Evolutionary conservation across 2,797 vertebrate genomes (phyloP).

Genomic region (Hemibagrus guttatus): DNA sequence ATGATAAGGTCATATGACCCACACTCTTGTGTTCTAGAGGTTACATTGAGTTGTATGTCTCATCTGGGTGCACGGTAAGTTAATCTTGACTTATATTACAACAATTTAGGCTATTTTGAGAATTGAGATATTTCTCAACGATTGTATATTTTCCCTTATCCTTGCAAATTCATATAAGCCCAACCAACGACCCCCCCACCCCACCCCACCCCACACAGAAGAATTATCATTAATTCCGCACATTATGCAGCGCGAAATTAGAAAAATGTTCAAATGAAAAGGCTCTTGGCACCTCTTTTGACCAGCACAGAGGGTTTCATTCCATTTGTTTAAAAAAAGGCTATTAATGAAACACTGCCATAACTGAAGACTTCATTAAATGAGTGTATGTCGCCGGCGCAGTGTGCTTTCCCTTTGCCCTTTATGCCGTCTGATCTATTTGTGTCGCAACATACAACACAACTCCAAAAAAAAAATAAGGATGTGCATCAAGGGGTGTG

Average conservation of each 20-base stretch:
- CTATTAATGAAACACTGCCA: slow-evolving; percentile 32
- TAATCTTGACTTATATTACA: not conserved
- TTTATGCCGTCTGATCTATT: slow-evolving; percentile 30
- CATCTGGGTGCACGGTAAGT: not conserved
- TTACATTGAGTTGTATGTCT: not conserved
- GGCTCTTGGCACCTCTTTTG: slow-evolving; percentile 13
- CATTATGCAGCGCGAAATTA: slow-evolving; percentile 27
- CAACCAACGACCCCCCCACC: not conserved
- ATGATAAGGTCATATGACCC: not conserved
- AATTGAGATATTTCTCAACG: slow-evolving; percentile 16
- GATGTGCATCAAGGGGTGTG: not conserved
- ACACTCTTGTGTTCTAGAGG: not conserved
- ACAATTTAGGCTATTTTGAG: slow-evolving; percentile 10
- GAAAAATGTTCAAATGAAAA: slow-evolving; percentile 23
- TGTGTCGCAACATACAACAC: slow-evolving; percentile 23
- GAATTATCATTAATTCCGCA: slow-evolving; percentile 30
- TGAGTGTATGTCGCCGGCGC: not conserved
- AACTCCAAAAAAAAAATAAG: slow-evolving; percentile 1
- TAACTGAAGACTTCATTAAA: slow-evolving; percentile 24
- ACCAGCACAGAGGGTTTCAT: slow-evolving; percentile 7
- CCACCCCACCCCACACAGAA: slow-evolving; percentile 4
- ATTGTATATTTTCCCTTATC: not conserved
- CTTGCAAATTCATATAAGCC: slow-evolving; percentile 17
- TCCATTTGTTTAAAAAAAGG: slow-evolving; percentile 19
- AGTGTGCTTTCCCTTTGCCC: not conserved